Evolutionary conservation across 2,797 vertebrate species (phyloP), one percentile per base, ranked within the genome.

Genomic region (Bucorvus abyssinicus): DNA sequence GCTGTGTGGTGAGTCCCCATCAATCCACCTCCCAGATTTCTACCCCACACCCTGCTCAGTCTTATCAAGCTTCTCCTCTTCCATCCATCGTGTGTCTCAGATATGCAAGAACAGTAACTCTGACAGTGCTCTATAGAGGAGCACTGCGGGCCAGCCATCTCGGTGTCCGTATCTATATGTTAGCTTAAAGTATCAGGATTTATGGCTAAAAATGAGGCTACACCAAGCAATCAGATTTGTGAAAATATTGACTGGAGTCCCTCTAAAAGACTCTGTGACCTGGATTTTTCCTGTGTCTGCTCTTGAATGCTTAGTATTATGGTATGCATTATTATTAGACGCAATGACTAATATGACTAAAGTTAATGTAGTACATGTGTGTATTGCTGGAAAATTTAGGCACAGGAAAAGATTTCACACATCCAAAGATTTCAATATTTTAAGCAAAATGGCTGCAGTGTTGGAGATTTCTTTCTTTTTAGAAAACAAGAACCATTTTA

Each of bases 151-250:
- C 24, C 79, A 90, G 44, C 27, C 32, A 29, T 34, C 3, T 0
- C 1, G 1, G 21, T 8, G 14, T 47, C 32, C 34, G 0, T 12
- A 2, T 2, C 55, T 57, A 2, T 7, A 38, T 5, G 6, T 18
- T 17, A 67, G 3, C 27, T 81, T 61, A 22, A 73, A 32, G 14
- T 36, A 9, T 9, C 22, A 14, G 8, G 12, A 34, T 57, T 83
- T 53, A 45, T n/a, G 24, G 14, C 30, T 78, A 29, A 56, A 78
- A 40, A 27, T 23, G 55, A 27, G 24, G 30, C 15, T 49, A 7
- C 9, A 23, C 8, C 10, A 42, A 70, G 29, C 23, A 49, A 59
- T 14, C 1, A 32, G 29, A 20, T 64, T 29, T 79, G 40, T 53
- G 45, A 64, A 49, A 50, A 53, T 17, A n/a, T 26, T 64, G 9